Evolutionary conservation across 2,888 invertebrate genomes (phyloP), one percentile per base, ranked within the genome.

Genomic region (Ophioninae sp.): DNA sequence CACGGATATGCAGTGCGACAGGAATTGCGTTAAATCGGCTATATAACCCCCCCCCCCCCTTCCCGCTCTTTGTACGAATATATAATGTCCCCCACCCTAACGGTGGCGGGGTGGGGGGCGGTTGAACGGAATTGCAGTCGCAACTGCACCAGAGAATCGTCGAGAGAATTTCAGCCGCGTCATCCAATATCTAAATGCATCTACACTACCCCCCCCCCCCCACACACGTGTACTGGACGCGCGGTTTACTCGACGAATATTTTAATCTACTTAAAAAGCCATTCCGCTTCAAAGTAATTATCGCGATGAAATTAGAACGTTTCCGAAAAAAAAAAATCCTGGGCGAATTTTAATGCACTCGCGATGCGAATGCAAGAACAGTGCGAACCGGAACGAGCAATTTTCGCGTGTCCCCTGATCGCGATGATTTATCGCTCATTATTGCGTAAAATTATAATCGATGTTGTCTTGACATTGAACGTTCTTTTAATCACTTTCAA

Each of bases 191-290:
- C 6, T 65, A 20, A 41, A 17, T 41, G 59, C 64, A 65, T 64
- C 30, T 37, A 30, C 51, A 3, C 30, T 30, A 30, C 30, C 30
- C 3, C 1, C 30, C 3, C 30, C 1, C 30, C 1, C 30, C 20
- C n/a, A 74, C 67, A 17, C 51, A 17, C 41, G 13, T 41, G 41
- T 68, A 61, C 85, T 85, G 78, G 87, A 87, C 85, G 72, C 44
- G 72, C 44, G 78, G 76, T 86, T 82, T 85, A 81, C 86, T 76
- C 86, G 85, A 87, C 88, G 90, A 91, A 90, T 91, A 91, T 92
- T 92, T 92, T 91, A 92, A 92, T 92, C 91, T 90, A 90, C 90
- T 92, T 91, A 91, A 92, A 92, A 92, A 91, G 91, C 90, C 91
- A 91, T 92, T 3, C 88, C 90, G 90, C 91, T 91, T 88, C 88